phyloP scores from a whole-genome alignment of 2,888 invertebrate species.

The Rhagophthalmus giganteus region DNA sequence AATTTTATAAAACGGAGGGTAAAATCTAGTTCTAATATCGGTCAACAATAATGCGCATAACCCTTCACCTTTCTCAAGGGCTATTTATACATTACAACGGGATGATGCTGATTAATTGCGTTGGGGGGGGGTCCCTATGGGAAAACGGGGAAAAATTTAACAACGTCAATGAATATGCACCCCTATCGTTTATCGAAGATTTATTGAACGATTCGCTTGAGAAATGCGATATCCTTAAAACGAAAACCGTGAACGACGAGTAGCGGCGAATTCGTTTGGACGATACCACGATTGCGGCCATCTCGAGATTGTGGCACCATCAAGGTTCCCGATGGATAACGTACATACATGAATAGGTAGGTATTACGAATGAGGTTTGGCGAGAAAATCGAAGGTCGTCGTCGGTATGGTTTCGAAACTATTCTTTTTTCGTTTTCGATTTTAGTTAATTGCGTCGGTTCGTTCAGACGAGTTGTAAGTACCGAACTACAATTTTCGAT shows the following conservation, averaged over 20 bases:
- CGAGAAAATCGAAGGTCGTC: slow-evolving; percentile 10
- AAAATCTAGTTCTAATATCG: slow-evolving; percentile 24
- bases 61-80: slow-evolving; percentile 29
- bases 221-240: too few relatives aligned
- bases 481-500: too few relatives aligned
- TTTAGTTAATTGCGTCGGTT: slow-evolving; percentile 3
- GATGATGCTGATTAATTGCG: slow-evolving; percentile 31
- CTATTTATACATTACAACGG: slow-evolving; percentile 21
- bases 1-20: slow-evolving; percentile 21
- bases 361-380: slow-evolving; percentile 10
- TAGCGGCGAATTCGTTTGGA: too few relatives aligned
- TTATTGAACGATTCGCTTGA: background rate
- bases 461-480: background rate
- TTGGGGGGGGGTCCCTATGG: slow-evolving; percentile 26
- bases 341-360: too few relatives aligned
- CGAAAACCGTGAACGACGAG: too few relatives aligned
- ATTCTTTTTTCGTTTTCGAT: slow-evolving; percentile 10
- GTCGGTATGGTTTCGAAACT: slow-evolving; percentile 9
- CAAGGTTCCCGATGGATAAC: background rate
- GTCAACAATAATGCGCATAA: slow-evolving; percentile 14
- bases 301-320: too few relatives aligned
- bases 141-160: slow-evolving; percentile 25
- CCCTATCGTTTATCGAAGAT: too few relatives aligned
- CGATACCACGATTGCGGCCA: too few relatives aligned
- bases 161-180: slow-evolving; percentile 21